A percentile compares a stretch with the other conserved stretches of the same genome.
phyloP scores from a whole-genome alignment of 2,888 invertebrate species.

The Melinaea marsaeus region DNA sequence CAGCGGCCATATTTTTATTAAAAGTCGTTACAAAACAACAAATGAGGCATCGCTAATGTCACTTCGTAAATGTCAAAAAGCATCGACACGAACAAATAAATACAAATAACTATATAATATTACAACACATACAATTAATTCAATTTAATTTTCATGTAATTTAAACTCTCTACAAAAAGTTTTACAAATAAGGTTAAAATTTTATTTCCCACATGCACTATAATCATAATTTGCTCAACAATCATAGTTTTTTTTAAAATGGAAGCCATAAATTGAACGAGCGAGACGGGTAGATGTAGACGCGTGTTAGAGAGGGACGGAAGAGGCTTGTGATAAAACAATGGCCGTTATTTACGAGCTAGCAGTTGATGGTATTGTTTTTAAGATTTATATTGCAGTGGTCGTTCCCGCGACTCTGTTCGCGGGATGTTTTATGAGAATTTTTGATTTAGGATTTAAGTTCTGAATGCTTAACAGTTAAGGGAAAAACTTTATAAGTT shows the following conservation, averaged over 20 bases:
- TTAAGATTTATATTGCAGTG: slow-evolving; percentile 19
- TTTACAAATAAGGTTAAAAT: background rate
- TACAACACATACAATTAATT: too few relatives aligned
- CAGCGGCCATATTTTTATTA: too few relatives aligned
- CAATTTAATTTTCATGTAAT: too few relatives aligned
- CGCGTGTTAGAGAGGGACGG: slow-evolving; percentile 17
- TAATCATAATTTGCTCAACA: slow-evolving; percentile 8
- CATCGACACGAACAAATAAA: too few relatives aligned
- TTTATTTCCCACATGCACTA: background rate
- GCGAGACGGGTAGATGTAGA: slow-evolving; percentile 8
- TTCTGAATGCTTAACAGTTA: background rate
- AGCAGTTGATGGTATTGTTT: slow-evolving; percentile 29
- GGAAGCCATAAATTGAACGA: slow-evolving; percentile 25
- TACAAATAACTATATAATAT: too few relatives aligned
- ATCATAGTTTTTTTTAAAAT: slow-evolving; percentile 5
- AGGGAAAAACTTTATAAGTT: too few relatives aligned
- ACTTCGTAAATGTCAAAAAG: too few relatives aligned
- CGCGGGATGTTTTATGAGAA: slow-evolving; percentile 1
- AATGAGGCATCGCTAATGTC: too few relatives aligned
- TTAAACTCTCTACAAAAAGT: background rate
- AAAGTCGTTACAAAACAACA: too few relatives aligned
- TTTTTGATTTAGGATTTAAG: slow-evolving; percentile 1
- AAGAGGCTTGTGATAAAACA: slow-evolving; percentile 27
- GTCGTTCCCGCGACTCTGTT: slow-evolving; percentile 9
- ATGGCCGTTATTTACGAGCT: slow-evolving; percentile 31